phyloP scores from a whole-genome alignment of 2,113 vertebrate species.

The Silurus asotus region DNA sequence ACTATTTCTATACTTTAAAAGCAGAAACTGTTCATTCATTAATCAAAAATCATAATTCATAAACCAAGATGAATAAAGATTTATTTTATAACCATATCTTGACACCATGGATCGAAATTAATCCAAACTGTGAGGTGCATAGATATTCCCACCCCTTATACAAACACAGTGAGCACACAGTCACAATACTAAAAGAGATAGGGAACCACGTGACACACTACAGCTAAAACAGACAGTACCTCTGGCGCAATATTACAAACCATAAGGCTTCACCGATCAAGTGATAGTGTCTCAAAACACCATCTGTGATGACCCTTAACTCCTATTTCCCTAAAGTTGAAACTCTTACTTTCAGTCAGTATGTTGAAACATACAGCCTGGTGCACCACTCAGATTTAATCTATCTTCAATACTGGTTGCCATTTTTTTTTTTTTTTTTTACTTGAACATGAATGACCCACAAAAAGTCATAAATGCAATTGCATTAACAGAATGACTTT shows the following conservation, averaged over 20 bases:
- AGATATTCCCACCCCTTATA: constrained; percentile 16
- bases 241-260: background rate
- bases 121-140: background rate
- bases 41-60: background rate
- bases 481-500: background rate
- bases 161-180: constrained; percentile 20
- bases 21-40: background rate
- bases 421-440: background rate
- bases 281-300: background rate
- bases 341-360: background rate
- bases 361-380: background rate
- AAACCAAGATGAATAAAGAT: background rate
- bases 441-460: background rate
- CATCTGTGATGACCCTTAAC: background rate
- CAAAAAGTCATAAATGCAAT: background rate
- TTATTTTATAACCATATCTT: background rate
- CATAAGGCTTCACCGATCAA: background rate
- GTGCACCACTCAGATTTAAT: background rate
- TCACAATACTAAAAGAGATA: constrained; percentile 5
- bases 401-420: background rate
- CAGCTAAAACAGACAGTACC: constrained; percentile 21
- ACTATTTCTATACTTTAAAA: background rate
- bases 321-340: background rate
- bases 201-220: background rate
- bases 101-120: background rate